These are phyloP conservation scores for Paralvinella palmiformis DNA, from an alignment of 1,140 invertebrate species.

Conservation along the genomic window DNA sequence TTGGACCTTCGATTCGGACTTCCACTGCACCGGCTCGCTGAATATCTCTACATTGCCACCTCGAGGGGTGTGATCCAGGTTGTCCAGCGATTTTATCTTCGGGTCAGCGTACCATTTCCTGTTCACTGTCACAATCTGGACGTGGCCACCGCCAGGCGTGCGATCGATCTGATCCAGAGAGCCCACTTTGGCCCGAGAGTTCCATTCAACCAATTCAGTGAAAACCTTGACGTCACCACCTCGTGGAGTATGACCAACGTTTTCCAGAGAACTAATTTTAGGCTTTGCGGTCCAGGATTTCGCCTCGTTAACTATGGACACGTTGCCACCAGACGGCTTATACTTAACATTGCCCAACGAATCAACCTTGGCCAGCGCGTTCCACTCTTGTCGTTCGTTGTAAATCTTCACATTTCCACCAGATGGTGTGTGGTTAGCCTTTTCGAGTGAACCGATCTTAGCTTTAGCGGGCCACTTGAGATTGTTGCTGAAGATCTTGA, in stretches of 20 bases:
- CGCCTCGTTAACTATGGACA: not conserved
- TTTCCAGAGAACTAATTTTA: not conserved
- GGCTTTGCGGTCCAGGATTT: not conserved
- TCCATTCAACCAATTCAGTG: not conserved
- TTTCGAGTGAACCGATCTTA: conserved; percentile 53
- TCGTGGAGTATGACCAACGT: not conserved
- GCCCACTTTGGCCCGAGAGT: not conserved
- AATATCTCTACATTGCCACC: not conserved
- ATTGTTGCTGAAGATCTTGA: too few species aligned
- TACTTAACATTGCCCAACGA: not conserved
- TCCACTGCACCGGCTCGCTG: not conserved
- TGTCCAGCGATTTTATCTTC: not conserved
- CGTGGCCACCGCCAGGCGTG: not conserved
- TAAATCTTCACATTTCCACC: conserved; percentile 27
- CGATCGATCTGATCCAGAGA: not conserved
- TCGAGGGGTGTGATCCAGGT: not conserved
- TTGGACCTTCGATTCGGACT: not conserved
- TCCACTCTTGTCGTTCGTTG: not conserved
- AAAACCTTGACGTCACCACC: not conserved
- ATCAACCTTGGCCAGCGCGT: not conserved
- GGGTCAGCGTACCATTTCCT: not conserved
- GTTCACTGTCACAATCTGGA: not conserved
- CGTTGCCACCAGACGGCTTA: not conserved
- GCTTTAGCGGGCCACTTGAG: not conserved
- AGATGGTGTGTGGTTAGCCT: conserved; percentile 23